Evolutionary conservation across 1,140 invertebrate genomes (phyloP), one percentile per base, ranked within the genome.

Genomic region (Goniozus legneri): DNA sequence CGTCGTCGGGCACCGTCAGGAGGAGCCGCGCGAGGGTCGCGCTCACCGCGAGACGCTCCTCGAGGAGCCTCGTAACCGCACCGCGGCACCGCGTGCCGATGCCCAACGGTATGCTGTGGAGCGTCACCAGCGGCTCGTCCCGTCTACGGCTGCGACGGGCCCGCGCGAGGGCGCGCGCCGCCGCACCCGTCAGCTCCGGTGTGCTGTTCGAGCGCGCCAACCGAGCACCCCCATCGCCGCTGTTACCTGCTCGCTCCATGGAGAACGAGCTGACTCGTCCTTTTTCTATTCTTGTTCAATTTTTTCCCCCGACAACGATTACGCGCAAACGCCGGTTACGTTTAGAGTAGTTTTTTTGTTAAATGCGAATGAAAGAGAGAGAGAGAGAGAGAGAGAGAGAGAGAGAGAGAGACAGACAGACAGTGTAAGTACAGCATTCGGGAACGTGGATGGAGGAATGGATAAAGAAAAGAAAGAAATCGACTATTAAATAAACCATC

Each of bases 121-220:
- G 38, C 2, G 63, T 65, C 13, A 68, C 53, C 30, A 64, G 44
- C 2, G 69, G 60, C 20, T 44, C 20, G 19, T 35, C 41, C n/a
- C n/a, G n/a, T n/a, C n/a, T n/a, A n/a, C n/a, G n/a, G 49, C 30
- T 39, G 31, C 18, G 42, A 37, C 36, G 18, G 52, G 40, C 18
- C 63, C 51, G 39, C 62, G 27, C n/a, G 57, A 12, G 10, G 64
- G 63, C n/a, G 62, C 49, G 22, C n/a, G n/a, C n/a, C n/a, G n/a
- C n/a, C n/a, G n/a, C n/a, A n/a, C n/a, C n/a, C n/a, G 65, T 65
- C 7, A 76, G 46, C 20, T 75, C 71, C n/a, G 74, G 74, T n/a
- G 73, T 75, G 47, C 74, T 76, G 13, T 68, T 18, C 4, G 74
- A 75, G 34, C 75, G n/a, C n/a, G n/a, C n/a, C n/a, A n/a, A n/a